These are phyloP conservation scores for Pogonognathellus flavescens DNA, from an alignment of 1,140 invertebrate species.

Conservation along the genomic window DNA sequence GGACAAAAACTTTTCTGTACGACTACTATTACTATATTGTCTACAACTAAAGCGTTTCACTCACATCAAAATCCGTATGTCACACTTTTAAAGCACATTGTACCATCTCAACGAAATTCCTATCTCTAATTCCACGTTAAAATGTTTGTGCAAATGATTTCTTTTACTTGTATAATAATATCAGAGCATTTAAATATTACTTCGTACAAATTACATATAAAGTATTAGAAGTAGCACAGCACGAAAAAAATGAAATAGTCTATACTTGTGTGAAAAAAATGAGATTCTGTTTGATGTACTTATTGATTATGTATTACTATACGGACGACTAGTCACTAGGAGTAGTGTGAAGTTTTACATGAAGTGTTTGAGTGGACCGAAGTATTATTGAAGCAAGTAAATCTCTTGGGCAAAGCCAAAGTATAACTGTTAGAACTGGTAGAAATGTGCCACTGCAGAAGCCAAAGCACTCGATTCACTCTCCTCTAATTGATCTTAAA, in stretches of 20 bases:
- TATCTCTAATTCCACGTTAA: too few species aligned
- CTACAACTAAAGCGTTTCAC: neutral
- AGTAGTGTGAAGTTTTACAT: neutral
- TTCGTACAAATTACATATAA: too few species aligned
- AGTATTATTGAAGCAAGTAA: conserved; percentile 1
- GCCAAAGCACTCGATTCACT: conserved; percentile 40
- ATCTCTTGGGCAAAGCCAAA: conserved; percentile 19
- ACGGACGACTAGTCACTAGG: neutral
- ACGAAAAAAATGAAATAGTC: too few species aligned
- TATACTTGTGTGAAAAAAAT: too few species aligned
- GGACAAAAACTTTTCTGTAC: neutral
- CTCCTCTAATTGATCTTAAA: conserved; percentile 49
- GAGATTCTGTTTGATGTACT: too few species aligned
- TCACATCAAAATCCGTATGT: neutral
- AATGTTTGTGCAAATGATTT: neutral
- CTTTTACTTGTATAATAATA: too few species aligned
- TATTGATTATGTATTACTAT: too few species aligned
- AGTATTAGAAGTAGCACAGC: too few species aligned
- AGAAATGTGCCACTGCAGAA: conserved; percentile 37
- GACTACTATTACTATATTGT: neutral
- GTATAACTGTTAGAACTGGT: conserved; percentile 35
- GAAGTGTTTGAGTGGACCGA: neutral
- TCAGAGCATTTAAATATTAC: too few species aligned
- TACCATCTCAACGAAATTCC: too few species aligned
- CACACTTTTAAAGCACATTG: neutral